Evolutionary conservation across 2,888 invertebrate genomes (phyloP), one percentile per base, ranked within the genome.

Genomic region (Magallana nippona): DNA sequence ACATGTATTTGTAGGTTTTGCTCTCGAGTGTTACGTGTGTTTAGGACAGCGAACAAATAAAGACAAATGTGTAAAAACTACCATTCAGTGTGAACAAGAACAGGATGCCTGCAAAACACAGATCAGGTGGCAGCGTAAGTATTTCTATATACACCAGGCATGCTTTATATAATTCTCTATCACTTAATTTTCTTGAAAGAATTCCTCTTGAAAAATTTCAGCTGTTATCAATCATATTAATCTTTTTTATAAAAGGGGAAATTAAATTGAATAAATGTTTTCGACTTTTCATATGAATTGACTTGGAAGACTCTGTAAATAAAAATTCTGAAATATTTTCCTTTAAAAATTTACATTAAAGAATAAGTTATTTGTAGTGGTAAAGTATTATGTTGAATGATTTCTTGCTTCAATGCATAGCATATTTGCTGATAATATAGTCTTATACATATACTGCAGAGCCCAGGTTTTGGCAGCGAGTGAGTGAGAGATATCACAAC

Each of bases 11-110:
- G 13, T 89, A 93, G 93, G 89, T 78, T 87, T 85, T 60, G 89
- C 96, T 88, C 95, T 98, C 88, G 98, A 99, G 95, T 99, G 99
- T 94, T 99, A 99, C 94, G 98, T 98, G 17, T 99, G 99, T 94
- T 96, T 96, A 87, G 96, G 97, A 91, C 99, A 99, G 95, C 98
- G 98, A 89, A 96, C 97, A 89, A 99, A 99, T 93, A 96, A 95
- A 81, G 98, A 97, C 88, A 99, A 99, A 95, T 99, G 99, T 94
- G 95, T 97, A 3, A 97, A 97, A 92, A 98, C 98, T 0, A 97
- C 98, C 11, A 97, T 96, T 94, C 97, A 97, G 13, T 99, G 99
- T 94, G 97, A 97, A 89, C 96, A 96, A 85, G 87, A 92, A 60
- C 96, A 98, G 93, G 97, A 98, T 94, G 96, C 97, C 85, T 98